Base-by-base conservation (phyloP, 2,888 invertebrate genomes). In the Drosophila barbarae region DNA sequence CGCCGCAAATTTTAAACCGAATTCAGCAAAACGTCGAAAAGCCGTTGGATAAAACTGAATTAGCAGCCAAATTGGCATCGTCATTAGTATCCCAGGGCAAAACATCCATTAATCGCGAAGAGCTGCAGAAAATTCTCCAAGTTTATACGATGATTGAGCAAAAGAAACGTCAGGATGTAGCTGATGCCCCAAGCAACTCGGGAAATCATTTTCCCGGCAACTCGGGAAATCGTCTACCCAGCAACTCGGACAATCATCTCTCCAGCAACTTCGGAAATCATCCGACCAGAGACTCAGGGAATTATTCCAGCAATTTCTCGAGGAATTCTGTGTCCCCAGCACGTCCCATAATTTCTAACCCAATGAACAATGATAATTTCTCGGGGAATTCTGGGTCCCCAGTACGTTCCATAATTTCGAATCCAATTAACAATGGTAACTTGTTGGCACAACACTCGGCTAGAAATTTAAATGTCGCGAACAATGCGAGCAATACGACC, bases 11-110 rank as follows among this genome's bases (percentile, higher is more conserved):
- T 13, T 23, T 26, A 3, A 49, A n/a, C 34, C 35, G 41, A 21
- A 47, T 23, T 18, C 23, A 18, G 36, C 13, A 30, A 36, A 32
- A 39, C 21, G n/a, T 18, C 13, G 50, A 77, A 26, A 51, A 49
- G 8, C 38, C 53, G 3, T 28, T 90, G 84, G 89, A 90, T 73
- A 84, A 89, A 88, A 79, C 86, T 1, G 92, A 93, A 15, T 90
- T 92, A 36, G 94, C 95, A 42, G 93, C 93, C 2, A 95, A 95
- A 87, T 91, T 94, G 50, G 95, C 95, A 23, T 91, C 92, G 0
- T 94, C 95, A 12, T 90, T 96, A n/a, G 90, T 95, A 12, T 93
- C 94, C 3, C 95, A 95, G 89, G 96, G 96, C 32, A 94, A 94
- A 88, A 94, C 94, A 0, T 94, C 95, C 87, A 95, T 96, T 10